Percentiles rank a stretch among this genome's conserved stretches.
phyloP scores from a whole-genome alignment of 2,113 vertebrate species.

The Oxygymnocypris stewartii region DNA sequence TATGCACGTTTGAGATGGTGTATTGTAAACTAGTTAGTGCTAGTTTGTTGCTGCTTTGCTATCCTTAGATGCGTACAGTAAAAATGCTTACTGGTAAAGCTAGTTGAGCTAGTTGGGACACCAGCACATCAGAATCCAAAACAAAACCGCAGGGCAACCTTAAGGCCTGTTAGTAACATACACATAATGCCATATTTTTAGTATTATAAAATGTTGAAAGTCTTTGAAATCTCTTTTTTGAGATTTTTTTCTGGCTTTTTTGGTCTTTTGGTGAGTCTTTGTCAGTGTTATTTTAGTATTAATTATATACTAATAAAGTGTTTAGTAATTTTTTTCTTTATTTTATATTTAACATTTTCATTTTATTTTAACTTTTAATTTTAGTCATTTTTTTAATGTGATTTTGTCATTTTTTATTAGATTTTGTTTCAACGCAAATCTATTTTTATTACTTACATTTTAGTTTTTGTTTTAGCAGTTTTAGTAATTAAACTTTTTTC shows the following conservation, averaged over 20 bases:
- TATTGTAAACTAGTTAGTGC: background rate
- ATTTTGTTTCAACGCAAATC: background rate
- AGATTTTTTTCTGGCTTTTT: no score
- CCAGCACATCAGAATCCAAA: background rate
- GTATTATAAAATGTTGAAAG: background rate
- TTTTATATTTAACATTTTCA: background rate
- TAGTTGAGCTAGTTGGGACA: background rate
- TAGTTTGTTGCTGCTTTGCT: background rate
- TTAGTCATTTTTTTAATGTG: background rate
- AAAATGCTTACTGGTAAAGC: background rate
- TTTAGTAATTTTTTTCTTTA: background rate
- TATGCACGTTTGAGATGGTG: background rate
- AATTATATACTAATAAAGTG: background rate
- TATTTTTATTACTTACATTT: background rate
- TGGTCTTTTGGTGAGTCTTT: background rate
- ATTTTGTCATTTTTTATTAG: background rate
- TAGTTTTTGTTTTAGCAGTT: background rate
- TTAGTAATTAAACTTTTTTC: background rate
- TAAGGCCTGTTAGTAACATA: background rate
- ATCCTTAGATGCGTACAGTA: background rate
- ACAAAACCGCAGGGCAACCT: background rate
- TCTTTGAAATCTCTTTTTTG: background rate
- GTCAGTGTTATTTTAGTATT: background rate
- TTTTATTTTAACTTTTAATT: background rate
- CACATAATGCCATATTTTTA: background rate